phyloP scores from a whole-genome alignment of 2,888 invertebrate species.

The Amphiduros pacificus region DNA sequence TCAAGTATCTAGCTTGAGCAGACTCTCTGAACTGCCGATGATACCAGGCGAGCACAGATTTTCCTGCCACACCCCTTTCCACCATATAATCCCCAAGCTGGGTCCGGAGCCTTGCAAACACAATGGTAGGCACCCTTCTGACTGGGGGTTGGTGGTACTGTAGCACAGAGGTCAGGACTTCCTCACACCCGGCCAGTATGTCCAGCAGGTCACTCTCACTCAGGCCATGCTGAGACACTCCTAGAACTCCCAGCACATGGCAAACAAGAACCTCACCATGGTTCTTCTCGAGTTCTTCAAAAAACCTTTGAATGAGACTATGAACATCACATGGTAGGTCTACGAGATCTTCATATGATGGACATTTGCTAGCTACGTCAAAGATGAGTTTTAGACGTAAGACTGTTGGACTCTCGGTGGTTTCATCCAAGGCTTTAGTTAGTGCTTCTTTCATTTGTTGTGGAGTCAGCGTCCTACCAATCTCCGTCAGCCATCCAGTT shows the following conservation, averaged over 20 bases:
- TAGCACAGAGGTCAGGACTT: neutral
- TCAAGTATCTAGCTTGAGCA: neutral
- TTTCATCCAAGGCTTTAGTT: neutral
- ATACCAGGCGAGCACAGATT: neutral
- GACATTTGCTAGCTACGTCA: neutral
- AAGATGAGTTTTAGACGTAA: neutral
- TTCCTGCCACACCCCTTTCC: neutral
- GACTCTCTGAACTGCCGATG: neutral
- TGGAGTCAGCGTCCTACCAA: neutral
- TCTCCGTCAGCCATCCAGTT: neutral
- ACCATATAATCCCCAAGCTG: neutral
- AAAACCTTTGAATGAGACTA: neutral
- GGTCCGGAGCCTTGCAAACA: neutral
- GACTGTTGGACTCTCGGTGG: neutral
- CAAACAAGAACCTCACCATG: neutral
- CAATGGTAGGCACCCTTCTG: neutral
- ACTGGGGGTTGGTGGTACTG: neutral
- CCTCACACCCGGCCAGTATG: neutral
- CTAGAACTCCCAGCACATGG: neutral
- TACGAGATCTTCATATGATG: neutral
- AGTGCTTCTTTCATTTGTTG: neutral
- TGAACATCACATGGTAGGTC: neutral
- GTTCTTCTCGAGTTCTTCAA: neutral
- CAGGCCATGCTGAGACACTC: neutral
- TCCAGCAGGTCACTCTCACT: neutral